A percentile compares a stretch with the other conserved stretches of the same genome.
phyloP scores from a whole-genome alignment of 2,113 vertebrate genomes.

The Syngnathus scovelli region DNA sequence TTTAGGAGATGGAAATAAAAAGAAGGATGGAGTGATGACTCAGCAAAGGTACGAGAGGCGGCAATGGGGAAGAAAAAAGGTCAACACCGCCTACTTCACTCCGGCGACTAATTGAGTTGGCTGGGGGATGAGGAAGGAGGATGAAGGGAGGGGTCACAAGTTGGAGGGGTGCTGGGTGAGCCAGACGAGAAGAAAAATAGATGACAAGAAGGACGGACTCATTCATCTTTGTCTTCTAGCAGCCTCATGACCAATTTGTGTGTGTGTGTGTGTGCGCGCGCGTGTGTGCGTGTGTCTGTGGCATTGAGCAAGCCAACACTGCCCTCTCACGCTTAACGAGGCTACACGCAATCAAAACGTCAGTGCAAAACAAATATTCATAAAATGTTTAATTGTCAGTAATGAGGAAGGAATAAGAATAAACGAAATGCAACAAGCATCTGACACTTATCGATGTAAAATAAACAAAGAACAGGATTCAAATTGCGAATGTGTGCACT shows the following conservation, averaged over 20 bases:
- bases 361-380: neutral
- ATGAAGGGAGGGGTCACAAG: neutral
- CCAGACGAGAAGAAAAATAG: neutral
- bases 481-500: neutral
- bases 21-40: constrained; percentile 2
- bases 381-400: neutral
- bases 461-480: too few species aligned
- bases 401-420: neutral
- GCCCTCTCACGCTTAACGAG: constrained; percentile 42
- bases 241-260: constrained; percentile 39
- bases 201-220: constrained; percentile 27
- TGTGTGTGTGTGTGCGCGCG: constrained; percentile 31
- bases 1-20: neutral
- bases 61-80: neutral
- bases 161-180: neutral
- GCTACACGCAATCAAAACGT: neutral
- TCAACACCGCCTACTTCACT: neutral
- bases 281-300: constrained; percentile 7
- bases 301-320: neutral
- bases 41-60: neutral
- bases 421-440: neutral
- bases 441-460: too few species aligned
- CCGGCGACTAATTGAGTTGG: neutral
- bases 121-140: neutral
- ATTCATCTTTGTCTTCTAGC: constrained; percentile 53